Percentiles rank a stretch among this genome's conserved stretches.
Evolutionary conservation across 2,888 invertebrate species (phyloP).

Genomic region (Drosophila picticornis): DNA sequence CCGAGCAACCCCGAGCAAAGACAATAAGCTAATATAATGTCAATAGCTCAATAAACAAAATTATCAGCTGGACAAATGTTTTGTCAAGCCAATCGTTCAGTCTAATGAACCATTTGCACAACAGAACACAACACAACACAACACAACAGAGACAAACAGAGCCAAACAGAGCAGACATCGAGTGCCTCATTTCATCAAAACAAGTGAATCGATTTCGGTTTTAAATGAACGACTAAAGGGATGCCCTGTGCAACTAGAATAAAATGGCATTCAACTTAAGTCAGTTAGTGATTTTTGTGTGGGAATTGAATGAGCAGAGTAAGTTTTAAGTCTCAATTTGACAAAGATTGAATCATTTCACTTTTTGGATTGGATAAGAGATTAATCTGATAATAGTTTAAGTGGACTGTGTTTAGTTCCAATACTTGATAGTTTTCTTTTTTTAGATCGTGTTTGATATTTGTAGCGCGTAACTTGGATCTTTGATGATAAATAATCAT

Average conservation of each 20-base stretch:
- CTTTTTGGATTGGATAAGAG: not conserved
- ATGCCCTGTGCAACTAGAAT: not conserved
- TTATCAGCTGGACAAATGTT: slow-evolving; percentile 41
- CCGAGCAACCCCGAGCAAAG: not conserved
- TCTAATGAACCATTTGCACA: slow-evolving; percentile 49
- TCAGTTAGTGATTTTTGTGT: not conserved
- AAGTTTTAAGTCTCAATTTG: fast-evolving
- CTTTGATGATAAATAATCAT: too few relatives aligned
- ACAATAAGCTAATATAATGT: slow-evolving; percentile 47
- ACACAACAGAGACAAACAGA: not conserved
- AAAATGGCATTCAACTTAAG: not conserved
- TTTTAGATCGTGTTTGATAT: not conserved
- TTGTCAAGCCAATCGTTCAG: slow-evolving; percentile 42
- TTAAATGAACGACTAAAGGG: not conserved
- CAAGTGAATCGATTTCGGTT: not conserved
- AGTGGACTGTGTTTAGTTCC: fast-evolving
- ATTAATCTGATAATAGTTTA: not conserved
- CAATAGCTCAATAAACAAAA: slow-evolving; percentile 46
- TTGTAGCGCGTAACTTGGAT: not conserved
- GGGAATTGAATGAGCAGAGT: not conserved
- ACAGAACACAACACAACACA: not conserved
- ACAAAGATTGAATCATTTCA: not conserved
- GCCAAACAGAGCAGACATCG: not conserved
- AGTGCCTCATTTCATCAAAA: slow-evolving; percentile 25
- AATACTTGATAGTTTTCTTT: too few relatives aligned